Base-by-base conservation (phyloP, 2,113 vertebrate species). In the Eublepharis macularius region DNA sequence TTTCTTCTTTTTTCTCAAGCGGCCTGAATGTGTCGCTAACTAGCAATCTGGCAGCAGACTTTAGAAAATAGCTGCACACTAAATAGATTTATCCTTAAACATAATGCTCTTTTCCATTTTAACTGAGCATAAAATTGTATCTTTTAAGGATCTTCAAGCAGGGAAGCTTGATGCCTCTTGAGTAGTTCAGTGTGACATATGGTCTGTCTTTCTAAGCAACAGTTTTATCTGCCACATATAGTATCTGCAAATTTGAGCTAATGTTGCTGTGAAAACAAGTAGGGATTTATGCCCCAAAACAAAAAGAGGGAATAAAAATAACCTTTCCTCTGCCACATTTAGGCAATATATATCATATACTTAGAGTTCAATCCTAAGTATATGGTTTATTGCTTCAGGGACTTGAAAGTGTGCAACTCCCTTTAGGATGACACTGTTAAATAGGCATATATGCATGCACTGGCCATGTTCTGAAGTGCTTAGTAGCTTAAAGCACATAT, bases 111-210 rank as follows among this genome's bases (percentile, higher is more conserved):
- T 95, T 96, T 96, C 90, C 92, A 92, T 96, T 93, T 95, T 96
- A 96, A 96, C 93, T 94, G 94, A 96, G 92, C 93, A 94, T 95
- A 96, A 95, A 94, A 96, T 94, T 89, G 21, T 94, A 94, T 95
- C 92, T 94, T 93, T 92, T 92, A 94, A 96, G 88, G 88, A 95
- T 94, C 75, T 76, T 73, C 12, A 84, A 80, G 90, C 82, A 92
- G 92, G 80, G 70, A 21, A 85, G 78, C 90, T 94, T 89, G 85
- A 73, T 91, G 90, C 89, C 89, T 96, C 92, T 94, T 93, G 93
- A 95, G 87, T 83, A 91, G 90, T 91, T 96, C 89, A 86, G 54
- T 94, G 91, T 95, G 95, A 95, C 95, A 96, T 96, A 96, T 94
- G 95, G 95, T 93, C 69, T 45, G 57, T 73, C 95, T 95, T 95